phyloP scores from a whole-genome alignment of 2,113 vertebrate species.

The Actinemys pallida region DNA sequence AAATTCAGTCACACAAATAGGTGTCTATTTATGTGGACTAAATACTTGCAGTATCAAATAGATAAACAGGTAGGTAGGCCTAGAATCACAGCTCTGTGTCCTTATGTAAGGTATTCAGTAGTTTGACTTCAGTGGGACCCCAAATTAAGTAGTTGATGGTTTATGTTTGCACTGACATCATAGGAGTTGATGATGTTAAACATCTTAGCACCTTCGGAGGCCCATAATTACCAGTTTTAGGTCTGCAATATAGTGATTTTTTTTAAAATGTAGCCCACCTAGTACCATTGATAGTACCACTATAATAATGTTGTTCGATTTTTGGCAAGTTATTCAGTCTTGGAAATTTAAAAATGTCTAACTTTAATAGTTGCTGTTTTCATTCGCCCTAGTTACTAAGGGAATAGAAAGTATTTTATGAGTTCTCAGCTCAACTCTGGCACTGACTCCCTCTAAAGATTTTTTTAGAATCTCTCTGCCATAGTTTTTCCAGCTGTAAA shows the following conservation, averaged over 20 bases:
- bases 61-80: not conserved
- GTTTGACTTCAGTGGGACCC: not conserved
- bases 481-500: not conserved
- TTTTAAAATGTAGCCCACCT: not conserved
- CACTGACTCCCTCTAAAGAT: not conserved
- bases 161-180: not conserved
- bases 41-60: not conserved
- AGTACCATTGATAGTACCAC: not conserved
- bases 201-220: not conserved
- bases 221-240: not conserved
- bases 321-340: not conserved
- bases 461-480: not conserved
- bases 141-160: not conserved
- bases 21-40: not conserved
- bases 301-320: not conserved
- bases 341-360: not conserved
- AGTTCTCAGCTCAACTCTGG: not conserved
- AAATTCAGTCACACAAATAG: not conserved
- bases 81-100: fast-evolving
- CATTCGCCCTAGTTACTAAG: not conserved
- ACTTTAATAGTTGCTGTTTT: not conserved
- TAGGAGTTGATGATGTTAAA: not conserved
- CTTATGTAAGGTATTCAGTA: not conserved
- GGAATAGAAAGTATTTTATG: not conserved
- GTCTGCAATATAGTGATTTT: not conserved